These are phyloP conservation scores for Scaptomyza cyrtandrae DNA, from an alignment of 2,888 invertebrate species.

Conservation along the genomic window DNA sequence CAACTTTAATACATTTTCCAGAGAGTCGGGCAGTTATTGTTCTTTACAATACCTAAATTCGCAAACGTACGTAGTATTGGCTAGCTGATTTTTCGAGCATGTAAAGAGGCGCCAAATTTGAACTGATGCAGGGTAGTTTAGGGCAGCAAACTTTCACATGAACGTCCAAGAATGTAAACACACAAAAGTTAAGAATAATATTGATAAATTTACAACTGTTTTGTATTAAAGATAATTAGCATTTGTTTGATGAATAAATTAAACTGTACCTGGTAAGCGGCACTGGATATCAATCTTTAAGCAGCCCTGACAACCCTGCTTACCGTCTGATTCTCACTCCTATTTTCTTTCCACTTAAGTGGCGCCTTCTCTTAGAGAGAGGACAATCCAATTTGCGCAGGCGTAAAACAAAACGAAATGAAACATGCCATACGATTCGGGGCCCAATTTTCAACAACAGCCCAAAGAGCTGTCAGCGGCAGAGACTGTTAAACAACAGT, in stretches of 20 bases:
- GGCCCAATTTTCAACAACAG: slow-evolving; percentile 41
- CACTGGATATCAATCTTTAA: neutral
- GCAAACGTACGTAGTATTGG: slow-evolving; percentile 40
- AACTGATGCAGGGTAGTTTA: slow-evolving; percentile 38
- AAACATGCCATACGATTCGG: slow-evolving; percentile 53
- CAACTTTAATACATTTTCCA: slow-evolving; percentile 7
- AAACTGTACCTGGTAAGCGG: neutral
- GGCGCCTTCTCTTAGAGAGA: neutral
- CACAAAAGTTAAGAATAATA: neutral
- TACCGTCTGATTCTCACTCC: neutral
- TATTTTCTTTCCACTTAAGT: neutral
- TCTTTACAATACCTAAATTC: slow-evolving; percentile 36
- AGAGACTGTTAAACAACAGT: slow-evolving; percentile 64
- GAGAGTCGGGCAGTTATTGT: slow-evolving; percentile 23
- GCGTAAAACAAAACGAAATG: slow-evolving; percentile 39
- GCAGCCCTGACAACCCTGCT: slow-evolving; percentile 35
- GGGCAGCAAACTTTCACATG: slow-evolving; percentile 28
- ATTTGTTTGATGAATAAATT: too few species aligned
- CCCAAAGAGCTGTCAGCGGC: slow-evolving; percentile 33
- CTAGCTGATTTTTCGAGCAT: too few species aligned
- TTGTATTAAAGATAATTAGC: neutral
- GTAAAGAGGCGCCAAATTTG: slow-evolving; percentile 64
- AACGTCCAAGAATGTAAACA: neutral
- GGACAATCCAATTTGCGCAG: slow-evolving; percentile 19
- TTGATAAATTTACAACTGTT: neutral